Conservation (phyloP, 2,797 vertebrate species). For the Anableps anableps region DNA sequence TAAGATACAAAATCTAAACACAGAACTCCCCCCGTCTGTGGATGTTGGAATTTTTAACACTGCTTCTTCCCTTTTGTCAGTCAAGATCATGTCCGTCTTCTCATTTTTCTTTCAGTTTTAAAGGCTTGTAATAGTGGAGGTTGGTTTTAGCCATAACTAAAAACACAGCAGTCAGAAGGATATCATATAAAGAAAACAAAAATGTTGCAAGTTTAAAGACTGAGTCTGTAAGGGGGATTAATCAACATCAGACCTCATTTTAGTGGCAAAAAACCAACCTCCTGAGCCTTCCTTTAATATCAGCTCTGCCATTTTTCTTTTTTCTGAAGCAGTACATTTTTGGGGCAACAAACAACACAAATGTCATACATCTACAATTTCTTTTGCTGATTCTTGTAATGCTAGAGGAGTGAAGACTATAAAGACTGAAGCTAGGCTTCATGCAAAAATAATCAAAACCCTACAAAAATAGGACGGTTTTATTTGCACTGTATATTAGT, state of each 20-base stretch:
- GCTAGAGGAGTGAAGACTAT: constrained; percentile 8
- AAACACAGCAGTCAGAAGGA: constrained; percentile 42
- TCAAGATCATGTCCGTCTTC: constrained; percentile 64
- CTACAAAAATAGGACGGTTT: too few relatives aligned
- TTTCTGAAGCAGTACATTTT: constrained; percentile 11
- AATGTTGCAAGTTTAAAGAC: constrained; percentile 36
- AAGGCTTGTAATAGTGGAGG: constrained; percentile 39
- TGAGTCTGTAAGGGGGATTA: constrained; percentile 42
- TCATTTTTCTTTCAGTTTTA: constrained; percentile 38
- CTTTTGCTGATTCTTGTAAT: constrained; percentile 30
- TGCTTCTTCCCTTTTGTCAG: constrained; percentile 65
- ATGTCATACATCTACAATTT: constrained; percentile 16
- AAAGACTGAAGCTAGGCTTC: constrained; percentile 7
- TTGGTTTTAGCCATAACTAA: constrained; percentile 50
- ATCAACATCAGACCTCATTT: constrained; percentile 71
- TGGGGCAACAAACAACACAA: constrained; percentile 50
- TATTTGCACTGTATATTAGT: constrained; percentile 4
- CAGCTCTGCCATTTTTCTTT: constrained; percentile 21
- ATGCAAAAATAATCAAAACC: background rate
- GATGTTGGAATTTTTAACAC: constrained; percentile 74
- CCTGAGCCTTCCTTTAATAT: constrained; percentile 46
- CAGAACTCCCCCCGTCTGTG: constrained; percentile 66
- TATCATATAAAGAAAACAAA: constrained; percentile 4
- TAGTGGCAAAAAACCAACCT: constrained; percentile 59
- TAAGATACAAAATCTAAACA: constrained; percentile 78